phyloP scores from a whole-genome alignment of 2,797 vertebrate species.

The Aeoliscus strigatus region DNA sequence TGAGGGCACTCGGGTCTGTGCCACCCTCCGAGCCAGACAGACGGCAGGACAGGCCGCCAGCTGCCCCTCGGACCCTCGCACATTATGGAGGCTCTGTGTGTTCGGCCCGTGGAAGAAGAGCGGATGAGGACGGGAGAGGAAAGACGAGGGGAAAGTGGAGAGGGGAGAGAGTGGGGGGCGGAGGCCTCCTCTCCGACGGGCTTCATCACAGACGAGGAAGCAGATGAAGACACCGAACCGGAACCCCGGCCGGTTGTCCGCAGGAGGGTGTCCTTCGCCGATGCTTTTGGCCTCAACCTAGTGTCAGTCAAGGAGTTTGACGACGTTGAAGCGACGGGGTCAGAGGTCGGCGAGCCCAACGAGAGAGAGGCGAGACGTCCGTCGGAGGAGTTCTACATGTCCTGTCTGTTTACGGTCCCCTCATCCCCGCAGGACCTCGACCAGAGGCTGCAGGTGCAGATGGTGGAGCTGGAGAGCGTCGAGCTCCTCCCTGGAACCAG shows the following conservation, averaged over 20 bases:
- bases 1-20: constrained; percentile 69
- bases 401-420: constrained; percentile 80
- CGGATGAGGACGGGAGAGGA: constrained; percentile 45
- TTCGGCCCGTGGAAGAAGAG: constrained; percentile 65
- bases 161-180: constrained; percentile 64
- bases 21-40: constrained; percentile 48
- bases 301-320: constrained; percentile 95
- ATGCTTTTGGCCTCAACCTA: constrained; percentile 89
- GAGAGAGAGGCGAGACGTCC: constrained; percentile 51
- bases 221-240: constrained; percentile 76
- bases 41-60: constrained; percentile 51
- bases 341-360: constrained; percentile 40
- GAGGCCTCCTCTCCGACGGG: constrained; percentile 72
- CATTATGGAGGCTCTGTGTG: constrained; percentile 74
- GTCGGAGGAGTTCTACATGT: constrained; percentile 80
- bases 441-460: constrained; percentile 78
- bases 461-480: constrained; percentile 82
- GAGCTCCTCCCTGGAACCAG: constrained; percentile 79
- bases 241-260: constrained; percentile 64
- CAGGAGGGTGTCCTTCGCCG: constrained; percentile 95
- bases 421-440: constrained; percentile 79
- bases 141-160: constrained; percentile 15
- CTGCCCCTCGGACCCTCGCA: constrained; percentile 64
- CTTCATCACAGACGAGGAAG: constrained; percentile 71
- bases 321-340: constrained; percentile 59